Evolutionary conservation across 2,888 invertebrate species (phyloP), one percentile per base, ranked within the genome.

Genomic region (Thymelicus acteon): DNA sequence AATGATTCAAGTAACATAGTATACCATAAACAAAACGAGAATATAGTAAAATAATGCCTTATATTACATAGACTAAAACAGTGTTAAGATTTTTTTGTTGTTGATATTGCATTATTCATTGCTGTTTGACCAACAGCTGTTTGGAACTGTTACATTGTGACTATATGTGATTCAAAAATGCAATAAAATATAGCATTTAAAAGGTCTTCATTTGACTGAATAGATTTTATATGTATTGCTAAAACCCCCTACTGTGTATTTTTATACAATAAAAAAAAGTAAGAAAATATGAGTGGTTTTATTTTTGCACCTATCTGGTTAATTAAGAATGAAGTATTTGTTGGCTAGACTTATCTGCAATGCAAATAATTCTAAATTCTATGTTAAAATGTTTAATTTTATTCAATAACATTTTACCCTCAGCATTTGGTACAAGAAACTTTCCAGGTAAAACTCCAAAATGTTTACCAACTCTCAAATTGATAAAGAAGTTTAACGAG

Each of bases 181-280:
- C 85, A 85, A 85, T 80, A 89, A 52, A 54, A 40, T 48, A 67
- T 52, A 68, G 69, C 69, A 69, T 69, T 69, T 60, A 69, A 1
- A 85, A 86, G 86, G 86, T 86, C 82, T 83, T 86, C 80, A 84
- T 86, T 88, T 87, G 88, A 92, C 90, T 91, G 87, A 88, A 86
- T 89, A 89, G 85, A 86, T 87, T 86, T 67, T 89, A 86, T 90
- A 88, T 89, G 82, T 87, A 86, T 69, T 81, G 85, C 78, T 85
- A 84, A 73, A 65, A 52, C 15, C 8, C 82, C 77, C 78, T 83
- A 85, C 79, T 83, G 84, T 82, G 83, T 85, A 83, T 81, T 86
- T 92, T 91, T 92, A 86, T 91, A 91, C 82, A 92, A 92, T 92
- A 92, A 90, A 19, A 19, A 19, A 19, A 92, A 78, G 79, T 71